These are phyloP conservation scores for Orthosia gothica DNA, from an alignment of 2,888 invertebrate genomes.

Conservation along the genomic window DNA sequence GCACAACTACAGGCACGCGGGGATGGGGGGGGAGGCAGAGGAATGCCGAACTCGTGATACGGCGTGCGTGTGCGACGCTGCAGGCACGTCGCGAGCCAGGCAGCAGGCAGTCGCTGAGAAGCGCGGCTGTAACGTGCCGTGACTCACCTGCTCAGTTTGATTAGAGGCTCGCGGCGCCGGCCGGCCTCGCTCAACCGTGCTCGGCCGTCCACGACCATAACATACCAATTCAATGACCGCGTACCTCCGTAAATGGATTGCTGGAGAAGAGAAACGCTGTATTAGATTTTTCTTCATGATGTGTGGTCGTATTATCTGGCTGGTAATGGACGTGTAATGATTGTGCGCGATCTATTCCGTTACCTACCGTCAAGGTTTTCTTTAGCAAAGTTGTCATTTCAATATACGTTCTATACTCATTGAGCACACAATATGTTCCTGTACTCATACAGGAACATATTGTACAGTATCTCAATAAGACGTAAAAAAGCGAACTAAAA, in stretches of 20 bases:
- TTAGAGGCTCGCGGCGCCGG: slow-evolving; percentile 1
- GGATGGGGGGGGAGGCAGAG: too few species aligned
- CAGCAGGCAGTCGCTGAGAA: too few species aligned
- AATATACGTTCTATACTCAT: not conserved
- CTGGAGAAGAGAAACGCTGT: slow-evolving; percentile 23
- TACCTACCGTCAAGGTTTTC: not conserved
- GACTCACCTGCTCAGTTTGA: slow-evolving; percentile 1
- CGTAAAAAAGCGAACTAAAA: too few species aligned
- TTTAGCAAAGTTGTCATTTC: not conserved
- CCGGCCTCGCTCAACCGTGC: not conserved
- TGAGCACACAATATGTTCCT: not conserved
- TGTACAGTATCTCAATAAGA: too few species aligned
- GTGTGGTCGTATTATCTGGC: slow-evolving; percentile 32
- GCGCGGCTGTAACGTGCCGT: not conserved
- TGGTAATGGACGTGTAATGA: slow-evolving; percentile 28
- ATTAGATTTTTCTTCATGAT: slow-evolving; percentile 40
- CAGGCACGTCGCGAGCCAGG: too few species aligned
- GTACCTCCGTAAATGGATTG: slow-evolving; percentile 42
- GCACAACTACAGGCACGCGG: slow-evolving; percentile 3
- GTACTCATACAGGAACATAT: not conserved
- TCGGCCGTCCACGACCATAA: slow-evolving; percentile 20
- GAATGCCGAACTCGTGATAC: too few species aligned
- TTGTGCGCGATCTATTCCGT: not conserved
- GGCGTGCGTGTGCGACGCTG: too few species aligned
- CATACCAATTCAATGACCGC: slow-evolving; percentile 46